Evolutionary conservation across 2,113 vertebrate genomes (phyloP).

Genomic region (Brachyhypopomus occidentalis): DNA sequence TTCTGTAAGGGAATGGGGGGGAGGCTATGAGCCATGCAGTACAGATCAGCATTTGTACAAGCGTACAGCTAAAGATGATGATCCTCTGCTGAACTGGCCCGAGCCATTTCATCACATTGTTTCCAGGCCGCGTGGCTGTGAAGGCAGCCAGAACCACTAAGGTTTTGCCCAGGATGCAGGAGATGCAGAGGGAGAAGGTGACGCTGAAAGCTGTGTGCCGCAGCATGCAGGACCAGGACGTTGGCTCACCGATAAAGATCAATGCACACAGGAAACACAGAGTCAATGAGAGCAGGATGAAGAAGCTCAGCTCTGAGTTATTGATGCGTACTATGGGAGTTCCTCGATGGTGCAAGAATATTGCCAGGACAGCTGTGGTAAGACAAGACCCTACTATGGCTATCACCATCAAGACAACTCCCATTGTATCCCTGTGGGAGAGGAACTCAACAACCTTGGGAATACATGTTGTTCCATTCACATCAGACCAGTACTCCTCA

Average conservation of each 20-base stretch:
- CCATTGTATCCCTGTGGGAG: conserved; percentile 60
- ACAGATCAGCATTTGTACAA: conserved; percentile 55
- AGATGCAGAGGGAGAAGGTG: conserved; percentile 58
- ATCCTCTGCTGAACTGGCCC: conserved; percentile 54
- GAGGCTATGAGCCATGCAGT: conserved; percentile 51
- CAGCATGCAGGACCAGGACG: conserved; percentile 57
- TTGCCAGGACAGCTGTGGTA: conserved; percentile 48
- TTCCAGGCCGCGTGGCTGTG: conserved; percentile 56
- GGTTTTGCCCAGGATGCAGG: conserved; percentile 60
- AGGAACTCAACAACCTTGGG: conserved; percentile 59
- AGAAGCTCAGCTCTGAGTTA: conserved; percentile 63
- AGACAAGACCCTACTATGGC: conserved; percentile 54
- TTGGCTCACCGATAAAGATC: conserved; percentile 62
- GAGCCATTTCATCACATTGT: conserved; percentile 57
- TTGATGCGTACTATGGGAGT: conserved; percentile 61
- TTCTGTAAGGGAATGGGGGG: conserved; percentile 57
- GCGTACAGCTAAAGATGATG: conserved; percentile 51
- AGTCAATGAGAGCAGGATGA: conserved; percentile 59
- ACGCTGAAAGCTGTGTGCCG: conserved; percentile 46
- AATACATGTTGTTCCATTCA: conserved; percentile 52
- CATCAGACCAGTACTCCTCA: conserved; percentile 56
- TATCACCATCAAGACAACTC: conserved; percentile 51
- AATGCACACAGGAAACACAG: conserved; percentile 60
- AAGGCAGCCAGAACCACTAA: conserved; percentile 61
- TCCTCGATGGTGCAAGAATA: conserved; percentile 54